Evolutionary conservation across 2,113 vertebrate genomes (phyloP).

Genomic region (Macrotis lagotis): DNA sequence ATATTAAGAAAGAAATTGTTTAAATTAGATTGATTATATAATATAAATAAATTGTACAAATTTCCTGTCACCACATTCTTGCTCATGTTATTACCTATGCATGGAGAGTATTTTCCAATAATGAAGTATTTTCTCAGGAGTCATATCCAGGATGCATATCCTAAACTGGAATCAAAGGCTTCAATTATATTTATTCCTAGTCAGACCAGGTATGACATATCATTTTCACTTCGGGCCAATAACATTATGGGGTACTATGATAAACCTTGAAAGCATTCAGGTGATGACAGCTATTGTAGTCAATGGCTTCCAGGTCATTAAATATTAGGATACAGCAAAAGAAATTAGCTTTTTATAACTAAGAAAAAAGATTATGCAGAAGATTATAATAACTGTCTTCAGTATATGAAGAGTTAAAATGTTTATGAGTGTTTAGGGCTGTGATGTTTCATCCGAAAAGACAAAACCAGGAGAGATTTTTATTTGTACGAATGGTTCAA

Average conservation of each 20-base stretch:
- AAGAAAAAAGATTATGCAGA: neutral
- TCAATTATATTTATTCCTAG: neutral
- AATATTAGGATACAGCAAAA: neutral
- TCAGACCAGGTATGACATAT: neutral
- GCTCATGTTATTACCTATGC: too few relatives aligned
- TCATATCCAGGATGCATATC: neutral
- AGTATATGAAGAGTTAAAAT: neutral
- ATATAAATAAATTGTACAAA: too few relatives aligned
- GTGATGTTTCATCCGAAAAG: neutral
- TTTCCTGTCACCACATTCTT: too few relatives aligned
- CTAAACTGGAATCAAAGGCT: too few relatives aligned
- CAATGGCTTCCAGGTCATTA: neutral
- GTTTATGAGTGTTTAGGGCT: accelerated
- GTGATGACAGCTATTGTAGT: neutral
- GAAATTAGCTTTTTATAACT: neutral
- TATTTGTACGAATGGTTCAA: neutral
- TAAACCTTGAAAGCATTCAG: neutral
- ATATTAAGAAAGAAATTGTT: too few relatives aligned
- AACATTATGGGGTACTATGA: neutral
- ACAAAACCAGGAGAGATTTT: neutral
- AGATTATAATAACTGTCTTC: neutral
- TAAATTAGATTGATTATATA: too few relatives aligned
- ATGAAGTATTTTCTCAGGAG: too few relatives aligned
- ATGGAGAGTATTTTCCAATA: too few relatives aligned
- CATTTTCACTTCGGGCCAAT: neutral